These are phyloP conservation scores for Pyxicephalus adspersus DNA, from an alignment of 2,113 vertebrate genomes.

Conservation along the genomic window DNA sequence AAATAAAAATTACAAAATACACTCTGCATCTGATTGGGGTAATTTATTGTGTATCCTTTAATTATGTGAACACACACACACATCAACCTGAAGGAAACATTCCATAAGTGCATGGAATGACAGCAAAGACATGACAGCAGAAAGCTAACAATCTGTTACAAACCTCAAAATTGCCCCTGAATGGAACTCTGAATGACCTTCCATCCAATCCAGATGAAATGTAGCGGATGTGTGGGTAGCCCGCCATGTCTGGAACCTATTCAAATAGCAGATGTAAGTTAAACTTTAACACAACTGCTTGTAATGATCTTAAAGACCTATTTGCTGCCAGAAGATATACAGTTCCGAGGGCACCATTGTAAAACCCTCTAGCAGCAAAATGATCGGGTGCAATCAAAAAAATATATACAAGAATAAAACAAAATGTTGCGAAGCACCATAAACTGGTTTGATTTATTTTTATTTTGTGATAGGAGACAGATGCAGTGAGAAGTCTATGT, in stretches of 20 bases:
- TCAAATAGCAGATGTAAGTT: constrained; percentile 71
- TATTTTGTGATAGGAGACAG: background rate
- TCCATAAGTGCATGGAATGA: background rate
- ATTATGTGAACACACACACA: background rate
- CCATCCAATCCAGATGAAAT: constrained; percentile 98
- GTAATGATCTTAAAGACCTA: constrained; percentile 22
- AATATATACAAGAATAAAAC: background rate
- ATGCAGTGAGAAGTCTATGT: background rate
- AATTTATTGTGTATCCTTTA: constrained; percentile 16
- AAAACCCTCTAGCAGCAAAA: constrained; percentile 18
- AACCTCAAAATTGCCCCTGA: constrained; percentile 95
- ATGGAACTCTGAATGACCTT: constrained; percentile 83
- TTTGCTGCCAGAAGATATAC: constrained; percentile 15
- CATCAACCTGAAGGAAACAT: background rate
- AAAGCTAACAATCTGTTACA: constrained; percentile 68
- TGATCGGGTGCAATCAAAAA: background rate
- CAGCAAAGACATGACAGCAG: constrained; percentile 53
- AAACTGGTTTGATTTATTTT: background rate
- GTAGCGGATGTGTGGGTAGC: constrained; percentile 98
- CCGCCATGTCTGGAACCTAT: constrained; percentile 85
- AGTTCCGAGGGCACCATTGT: background rate
- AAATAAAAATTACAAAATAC: constrained; percentile 57
- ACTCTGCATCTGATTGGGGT: constrained; percentile 70
- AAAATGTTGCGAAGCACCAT: background rate
- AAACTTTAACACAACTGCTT: constrained; percentile 68